Evolutionary conservation across 2,888 invertebrate genomes (phyloP), one percentile per base, ranked within the genome.

Genomic region (Slavum lentiscoides): DNA sequence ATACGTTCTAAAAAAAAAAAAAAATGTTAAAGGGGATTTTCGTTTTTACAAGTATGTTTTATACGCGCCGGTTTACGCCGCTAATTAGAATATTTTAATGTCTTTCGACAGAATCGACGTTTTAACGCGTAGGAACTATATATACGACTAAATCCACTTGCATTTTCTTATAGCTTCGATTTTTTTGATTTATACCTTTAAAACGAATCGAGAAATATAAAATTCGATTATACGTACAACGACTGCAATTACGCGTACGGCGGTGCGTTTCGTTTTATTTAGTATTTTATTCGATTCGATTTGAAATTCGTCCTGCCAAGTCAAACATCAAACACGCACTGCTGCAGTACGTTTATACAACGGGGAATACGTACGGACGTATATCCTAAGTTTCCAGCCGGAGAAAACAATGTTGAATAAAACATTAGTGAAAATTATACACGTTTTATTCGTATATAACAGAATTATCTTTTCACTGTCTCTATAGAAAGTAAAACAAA

Each of bases 171-270:
- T 67, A 8, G 59, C 23, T 43, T 30, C 23, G 53, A 7, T 23
- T 49, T 68, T 68, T 17, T 9, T 7, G 7, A 49, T 49, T 23
- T 23, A 49, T 49, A 19, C 23, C 53, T 7, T 72, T 39, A 59
- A 59, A 72, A 72, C 21, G 15, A 72, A 72, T 72, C 59, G 70
- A 70, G 1, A 37, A 58, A 39, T 70, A 58, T 21, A 64, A 72
- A 39, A 21, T 58, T 58, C 7, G 58, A 70, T 70, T 30, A 30
- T 30, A 30, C 30, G 30, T 30, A 30, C 19, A 70, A 21, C 39
- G 39, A 72, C n/a, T n/a, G n/a, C 17, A 72, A 21, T 59, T 15
- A 37, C 37, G 15, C 58, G n/a, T 37, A 30, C 15, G 70, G 30
- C 21, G 70, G 30, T n/a, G 30, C 61, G 13, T 21, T 61, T 21